Evolutionary conservation across 2,888 invertebrate species (phyloP).

Genomic region (Eubasilissa splendida): DNA sequence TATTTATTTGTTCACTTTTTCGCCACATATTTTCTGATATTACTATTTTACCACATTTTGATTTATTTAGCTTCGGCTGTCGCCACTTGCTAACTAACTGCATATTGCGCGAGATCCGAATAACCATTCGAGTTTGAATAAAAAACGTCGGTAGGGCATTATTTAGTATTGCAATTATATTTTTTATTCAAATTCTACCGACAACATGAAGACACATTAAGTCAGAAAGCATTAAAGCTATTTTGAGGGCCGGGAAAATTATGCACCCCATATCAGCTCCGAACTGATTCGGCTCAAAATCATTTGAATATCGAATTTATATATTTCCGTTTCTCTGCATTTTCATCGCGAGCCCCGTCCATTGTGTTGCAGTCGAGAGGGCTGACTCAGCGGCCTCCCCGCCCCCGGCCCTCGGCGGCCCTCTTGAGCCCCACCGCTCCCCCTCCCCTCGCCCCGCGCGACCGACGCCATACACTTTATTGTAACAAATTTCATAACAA

Average conservation of each 20-base stretch:
- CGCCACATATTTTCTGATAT: too few species aligned
- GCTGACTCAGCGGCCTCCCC: slow-evolving; percentile 60
- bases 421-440: slow-evolving; percentile 59
- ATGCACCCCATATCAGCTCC: slow-evolving; percentile 6
- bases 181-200: too few species aligned
- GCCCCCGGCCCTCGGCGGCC: slow-evolving; percentile 51
- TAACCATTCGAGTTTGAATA: too few species aligned
- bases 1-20: too few species aligned
- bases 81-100: too few species aligned
- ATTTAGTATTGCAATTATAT: too few species aligned
- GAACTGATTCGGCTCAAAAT: slow-evolving; percentile 8
- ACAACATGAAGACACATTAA: too few species aligned
- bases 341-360: slow-evolving; percentile 64
- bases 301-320: slow-evolving; percentile 34
- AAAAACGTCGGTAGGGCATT: too few species aligned
- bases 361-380: slow-evolving; percentile 63
- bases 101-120: too few species aligned
- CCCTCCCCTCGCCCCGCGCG: slow-evolving; percentile 24
- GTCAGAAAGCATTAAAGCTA: background rate
- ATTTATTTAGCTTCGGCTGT: too few species aligned
- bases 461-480: slow-evolving; percentile 40
- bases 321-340: slow-evolving; percentile 55
- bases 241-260: slow-evolving; percentile 4
- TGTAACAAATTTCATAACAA: slow-evolving; percentile 54
- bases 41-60: too few species aligned